A percentile compares a stretch with the other conserved stretches of the same genome.
phyloP scores from a whole-genome alignment of 2,797 vertebrate genomes.

The Tragelaphus eurycerus region DNA sequence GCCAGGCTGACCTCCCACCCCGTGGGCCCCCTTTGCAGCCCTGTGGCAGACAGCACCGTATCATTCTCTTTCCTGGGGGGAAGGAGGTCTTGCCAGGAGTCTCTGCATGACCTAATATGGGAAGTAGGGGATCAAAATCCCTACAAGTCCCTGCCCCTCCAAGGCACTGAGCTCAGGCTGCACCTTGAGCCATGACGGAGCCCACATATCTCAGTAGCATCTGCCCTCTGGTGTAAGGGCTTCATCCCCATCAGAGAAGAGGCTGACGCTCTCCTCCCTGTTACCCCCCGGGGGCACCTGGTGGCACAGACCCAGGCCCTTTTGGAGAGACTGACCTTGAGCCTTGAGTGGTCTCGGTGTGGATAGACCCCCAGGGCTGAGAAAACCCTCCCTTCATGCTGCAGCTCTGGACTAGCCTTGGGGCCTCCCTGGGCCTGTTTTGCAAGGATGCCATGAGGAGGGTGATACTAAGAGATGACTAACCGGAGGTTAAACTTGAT shows the following conservation, averaged over 20 bases:
- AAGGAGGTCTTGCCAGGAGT: background rate
- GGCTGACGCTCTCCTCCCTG: accelerated
- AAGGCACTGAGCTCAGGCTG: background rate
- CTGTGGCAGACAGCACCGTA: too few relatives aligned
- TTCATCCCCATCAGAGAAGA: background rate
- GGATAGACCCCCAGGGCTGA: background rate
- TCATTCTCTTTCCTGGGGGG: background rate
- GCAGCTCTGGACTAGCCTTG: background rate
- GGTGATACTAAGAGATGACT: background rate
- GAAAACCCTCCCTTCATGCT: too few relatives aligned
- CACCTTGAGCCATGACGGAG: background rate
- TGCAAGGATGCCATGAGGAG: background rate
- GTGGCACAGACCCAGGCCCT: background rate
- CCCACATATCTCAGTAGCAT: background rate
- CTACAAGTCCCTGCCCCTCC: background rate
- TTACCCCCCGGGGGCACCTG: background rate
- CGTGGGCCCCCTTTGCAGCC: background rate
- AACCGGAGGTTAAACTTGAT: background rate
- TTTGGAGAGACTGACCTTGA: background rate
- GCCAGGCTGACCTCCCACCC: background rate
- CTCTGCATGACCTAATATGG: background rate
- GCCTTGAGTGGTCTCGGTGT: too few relatives aligned
- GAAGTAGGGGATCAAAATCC: background rate
- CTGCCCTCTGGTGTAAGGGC: background rate
- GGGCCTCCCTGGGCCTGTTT: background rate